Base-by-base conservation (phyloP, 2,797 vertebrate genomes). In the Macropodus opercularis region DNA sequence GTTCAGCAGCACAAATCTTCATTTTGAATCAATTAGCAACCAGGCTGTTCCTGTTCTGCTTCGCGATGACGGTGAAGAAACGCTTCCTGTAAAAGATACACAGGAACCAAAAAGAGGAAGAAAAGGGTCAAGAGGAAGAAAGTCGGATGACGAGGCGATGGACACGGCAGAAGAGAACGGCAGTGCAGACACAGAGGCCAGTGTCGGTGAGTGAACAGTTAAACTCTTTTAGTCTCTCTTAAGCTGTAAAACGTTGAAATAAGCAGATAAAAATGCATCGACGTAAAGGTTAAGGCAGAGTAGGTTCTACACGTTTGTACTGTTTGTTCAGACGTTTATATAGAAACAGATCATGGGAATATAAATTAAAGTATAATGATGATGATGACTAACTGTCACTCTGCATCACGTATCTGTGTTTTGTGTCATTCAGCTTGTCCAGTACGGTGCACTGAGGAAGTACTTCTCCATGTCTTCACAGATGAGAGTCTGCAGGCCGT, bases 391-490 rank as follows among this genome's bases (percentile, higher is more conserved):
- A 40, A 0, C 5, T 66, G 24, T 54, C 9, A 11, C 38, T n/a
- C n/a, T n/a, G n/a, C n/a, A n/a, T n/a, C n/a, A n/a, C n/a, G 3
- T 31, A 35, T 72, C 6, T 85, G 23, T 83, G 50, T 46, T 74
- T 69, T 72, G 38, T 81, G 31, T 70, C 56, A 68, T 69, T 56
- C 57, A 89, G 88, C 27, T 48, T 61, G 51, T 61, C 75, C 71
- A 5, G 75, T 81, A 8, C 62, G 61, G 8, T 69, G 75, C 77
- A 79, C 50, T 72, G 76, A 88, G 77, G 89, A 90, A 78, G 81
- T 81, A 9, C 86, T 90, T 38, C 75, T 83, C 2, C 81, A 79
- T 77, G 36, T 85, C 83, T 77, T 87, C 75, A 73, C 69, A 74
- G 92, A 89, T 41, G 69, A 74, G 31, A 88, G 77, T 54, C 63